Percentiles rank a stretch among this genome's conserved stretches.
Conservation (phyloP, 2,113 vertebrate species). For the Pomatorhinus ruficollis region DNA sequence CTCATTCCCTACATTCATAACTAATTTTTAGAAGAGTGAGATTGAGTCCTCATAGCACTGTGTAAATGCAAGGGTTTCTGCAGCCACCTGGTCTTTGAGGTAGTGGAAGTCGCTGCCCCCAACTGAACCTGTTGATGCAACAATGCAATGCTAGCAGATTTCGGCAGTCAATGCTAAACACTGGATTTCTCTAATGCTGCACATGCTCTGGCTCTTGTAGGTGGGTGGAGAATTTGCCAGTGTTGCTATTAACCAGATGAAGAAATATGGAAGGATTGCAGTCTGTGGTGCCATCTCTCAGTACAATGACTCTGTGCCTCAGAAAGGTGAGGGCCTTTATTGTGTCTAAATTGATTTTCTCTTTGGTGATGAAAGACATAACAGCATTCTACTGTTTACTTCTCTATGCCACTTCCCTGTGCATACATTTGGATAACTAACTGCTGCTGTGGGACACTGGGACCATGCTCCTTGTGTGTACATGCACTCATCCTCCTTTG, state of each 20-base stretch:
- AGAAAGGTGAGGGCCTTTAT: conserved; percentile 74
- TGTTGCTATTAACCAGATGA: conserved; percentile 83
- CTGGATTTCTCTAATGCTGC: neutral
- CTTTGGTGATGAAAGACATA: neutral
- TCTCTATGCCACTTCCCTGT: neutral
- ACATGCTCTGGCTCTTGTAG: conserved; percentile 57
- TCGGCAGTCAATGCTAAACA: neutral
- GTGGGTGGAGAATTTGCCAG: conserved; percentile 85
- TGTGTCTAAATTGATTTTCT: neutral
- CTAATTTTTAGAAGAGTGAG: neutral
- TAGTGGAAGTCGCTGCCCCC: neutral
- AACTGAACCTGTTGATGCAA: neutral
- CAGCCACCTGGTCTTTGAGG: neutral
- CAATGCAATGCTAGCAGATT: neutral
- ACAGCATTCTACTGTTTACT: neutral
- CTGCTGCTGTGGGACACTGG: neutral
- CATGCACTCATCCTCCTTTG: neutral
- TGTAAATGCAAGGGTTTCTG: neutral
- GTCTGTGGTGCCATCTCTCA: conserved; percentile 85
- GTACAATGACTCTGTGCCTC: conserved; percentile 78
- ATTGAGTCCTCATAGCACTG: neutral
- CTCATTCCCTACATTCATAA: neutral
- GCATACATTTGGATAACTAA: neutral
- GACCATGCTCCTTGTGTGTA: neutral
- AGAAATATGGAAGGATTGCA: conserved; percentile 84